phyloP scores from a whole-genome alignment of 1,140 invertebrate genomes.

The Muscidifurax raptorellus region DNA sequence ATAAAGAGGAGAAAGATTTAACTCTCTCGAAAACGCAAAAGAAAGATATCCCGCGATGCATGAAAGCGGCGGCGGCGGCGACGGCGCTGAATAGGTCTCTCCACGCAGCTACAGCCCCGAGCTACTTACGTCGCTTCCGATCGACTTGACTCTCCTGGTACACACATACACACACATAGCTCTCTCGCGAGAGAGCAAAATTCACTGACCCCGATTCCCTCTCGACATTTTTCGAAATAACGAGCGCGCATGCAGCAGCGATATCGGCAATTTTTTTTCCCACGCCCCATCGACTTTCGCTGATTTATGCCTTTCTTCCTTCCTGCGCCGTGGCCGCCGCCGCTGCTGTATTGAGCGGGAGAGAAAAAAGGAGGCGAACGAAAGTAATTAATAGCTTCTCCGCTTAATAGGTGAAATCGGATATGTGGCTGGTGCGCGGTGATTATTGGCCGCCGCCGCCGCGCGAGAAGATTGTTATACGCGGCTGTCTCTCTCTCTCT shows the following conservation, averaged over 20 bases:
- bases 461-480: neutral
- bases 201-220: conserved; percentile 40
- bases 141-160: neutral
- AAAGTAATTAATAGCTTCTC: conserved; percentile 32
- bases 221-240: conserved; percentile 26
- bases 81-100: conserved; percentile 14
- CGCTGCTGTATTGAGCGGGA: conserved; percentile 1
- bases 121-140: conserved; percentile 45
- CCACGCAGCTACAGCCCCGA: conserved; percentile 12
- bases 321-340: neutral
- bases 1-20: conserved; percentile 21
- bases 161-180: neutral
- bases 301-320: conserved; percentile 23
- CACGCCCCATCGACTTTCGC: conserved; percentile 30
- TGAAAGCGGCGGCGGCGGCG: too few species aligned
- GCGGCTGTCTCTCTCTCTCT: too few species aligned
- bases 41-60: conserved; percentile 10
- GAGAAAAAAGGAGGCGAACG: neutral
- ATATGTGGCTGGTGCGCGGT: neutral
- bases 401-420: conserved; percentile 22
- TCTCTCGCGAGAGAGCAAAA: conserved; percentile 23
- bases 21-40: conserved; percentile 19
- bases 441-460: neutral
- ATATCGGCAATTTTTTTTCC: conserved; percentile 13
- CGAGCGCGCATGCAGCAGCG: neutral